phyloP scores from a whole-genome alignment of 2,797 vertebrate genomes.

The Distichodus sexfasciatus region DNA sequence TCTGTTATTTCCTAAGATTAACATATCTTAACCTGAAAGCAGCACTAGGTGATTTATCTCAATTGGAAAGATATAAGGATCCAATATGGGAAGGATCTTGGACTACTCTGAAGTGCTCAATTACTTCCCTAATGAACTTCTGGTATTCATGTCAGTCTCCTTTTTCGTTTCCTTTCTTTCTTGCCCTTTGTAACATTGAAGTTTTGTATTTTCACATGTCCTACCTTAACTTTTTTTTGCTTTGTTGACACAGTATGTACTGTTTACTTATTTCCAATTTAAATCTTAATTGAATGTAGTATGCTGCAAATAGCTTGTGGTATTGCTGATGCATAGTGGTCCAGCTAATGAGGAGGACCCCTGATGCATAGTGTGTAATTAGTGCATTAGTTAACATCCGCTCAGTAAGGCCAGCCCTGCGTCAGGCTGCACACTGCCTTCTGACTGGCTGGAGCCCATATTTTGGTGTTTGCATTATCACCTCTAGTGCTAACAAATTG shows the following conservation, averaged over 20 bases:
- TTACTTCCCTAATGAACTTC: slow-evolving; percentile 56
- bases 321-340: not conserved
- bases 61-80: slow-evolving; percentile 46
- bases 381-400: slow-evolving; percentile 90
- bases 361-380: slow-evolving; percentile 82
- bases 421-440: slow-evolving; percentile 15
- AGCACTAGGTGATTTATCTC: slow-evolving; percentile 49
- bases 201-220: not conserved
- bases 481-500: slow-evolving; percentile 91
- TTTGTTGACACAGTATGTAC: too few species aligned
- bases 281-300: not conserved
- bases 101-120: slow-evolving; percentile 62
- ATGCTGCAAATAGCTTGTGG: not conserved
- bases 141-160: slow-evolving; percentile 25
- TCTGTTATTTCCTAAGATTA: slow-evolving; percentile 50
- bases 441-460: slow-evolving; percentile 47
- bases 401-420: slow-evolving; percentile 67
- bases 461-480: slow-evolving; percentile 92
- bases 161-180: slow-evolving; percentile 3
- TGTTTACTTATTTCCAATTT: too few species aligned
- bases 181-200: not conserved
- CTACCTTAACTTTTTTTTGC: too few species aligned
- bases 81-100: slow-evolving; percentile 32
- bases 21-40: slow-evolving; percentile 44
- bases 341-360: slow-evolving; percentile 15